A percentile compares a stretch with the other conserved stretches of the same genome.
These are phyloP conservation scores for Philonicus albiceps DNA, from an alignment of 2,888 invertebrate species.

Conservation along the genomic window DNA sequence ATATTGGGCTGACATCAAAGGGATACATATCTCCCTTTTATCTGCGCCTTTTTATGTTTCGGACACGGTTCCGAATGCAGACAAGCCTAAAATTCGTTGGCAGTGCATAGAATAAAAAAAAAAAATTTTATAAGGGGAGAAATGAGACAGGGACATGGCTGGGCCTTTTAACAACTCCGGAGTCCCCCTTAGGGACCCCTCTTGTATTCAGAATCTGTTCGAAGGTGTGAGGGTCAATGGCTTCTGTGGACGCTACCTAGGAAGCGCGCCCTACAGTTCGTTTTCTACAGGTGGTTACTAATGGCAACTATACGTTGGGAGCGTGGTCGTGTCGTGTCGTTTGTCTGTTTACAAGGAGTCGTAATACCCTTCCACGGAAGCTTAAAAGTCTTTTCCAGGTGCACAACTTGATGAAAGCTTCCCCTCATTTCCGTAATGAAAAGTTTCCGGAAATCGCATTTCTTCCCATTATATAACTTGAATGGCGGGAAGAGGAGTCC, in stretches of 20 bases:
- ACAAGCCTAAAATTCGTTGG: background rate
- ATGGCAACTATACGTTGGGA: constrained; percentile 42
- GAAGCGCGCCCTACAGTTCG: background rate
- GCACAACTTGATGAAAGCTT: background rate
- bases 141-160: background rate
- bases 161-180: background rate
- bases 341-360: background rate
- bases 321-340: background rate
- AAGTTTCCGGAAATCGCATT: background rate
- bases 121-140: background rate
- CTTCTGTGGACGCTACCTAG: background rate
- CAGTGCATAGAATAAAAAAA: background rate
- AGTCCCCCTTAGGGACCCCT: background rate
- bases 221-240: constrained; percentile 37
- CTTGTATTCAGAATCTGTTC: background rate
- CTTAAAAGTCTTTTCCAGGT: background rate
- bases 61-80: background rate
- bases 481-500: background rate
- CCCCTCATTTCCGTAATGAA: background rate
- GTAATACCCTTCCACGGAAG: background rate
- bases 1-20: constrained; percentile 3
- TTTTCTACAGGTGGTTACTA: constrained; percentile 49
- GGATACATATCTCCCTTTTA: background rate
- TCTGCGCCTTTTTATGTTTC: constrained; percentile 16
- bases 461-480: background rate